These are phyloP conservation scores for Leptopterna dolabrata DNA, from an alignment of 2,888 invertebrate genomes.

Conservation along the genomic window DNA sequence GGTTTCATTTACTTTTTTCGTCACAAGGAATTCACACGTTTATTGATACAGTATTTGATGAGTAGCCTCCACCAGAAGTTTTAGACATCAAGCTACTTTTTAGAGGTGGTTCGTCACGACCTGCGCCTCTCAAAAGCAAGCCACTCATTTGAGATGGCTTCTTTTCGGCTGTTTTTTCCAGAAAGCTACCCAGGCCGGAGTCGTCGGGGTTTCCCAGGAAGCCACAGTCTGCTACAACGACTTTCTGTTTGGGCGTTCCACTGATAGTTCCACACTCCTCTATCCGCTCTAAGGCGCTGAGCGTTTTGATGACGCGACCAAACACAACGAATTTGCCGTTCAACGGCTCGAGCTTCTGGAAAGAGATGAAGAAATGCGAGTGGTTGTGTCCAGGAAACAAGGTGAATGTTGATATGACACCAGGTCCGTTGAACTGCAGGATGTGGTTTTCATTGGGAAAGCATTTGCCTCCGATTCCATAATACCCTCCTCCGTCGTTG, in stretches of 20 bases:
- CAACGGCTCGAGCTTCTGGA: constrained; percentile 22
- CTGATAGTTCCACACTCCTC: constrained; percentile 48
- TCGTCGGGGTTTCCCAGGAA: not conserved
- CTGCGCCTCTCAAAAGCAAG: not conserved
- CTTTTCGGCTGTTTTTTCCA: not conserved
- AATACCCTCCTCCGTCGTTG: constrained; percentile 44
- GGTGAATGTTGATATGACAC: constrained; percentile 48
- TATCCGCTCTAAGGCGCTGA: constrained; percentile 22
- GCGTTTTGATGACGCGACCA: constrained; percentile 28
- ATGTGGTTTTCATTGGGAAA: constrained; percentile 50
- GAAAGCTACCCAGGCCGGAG: not conserved
- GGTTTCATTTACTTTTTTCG: no score
- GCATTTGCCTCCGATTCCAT: constrained; percentile 30
- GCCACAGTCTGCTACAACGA: constrained; percentile 31
- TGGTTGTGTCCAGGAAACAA: constrained; percentile 49
- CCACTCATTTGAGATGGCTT: not conserved
- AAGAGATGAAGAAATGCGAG: constrained; percentile 51
- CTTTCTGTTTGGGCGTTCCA: constrained; percentile 41
- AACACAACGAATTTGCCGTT: constrained; percentile 47
- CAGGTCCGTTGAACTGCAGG: constrained; percentile 46
- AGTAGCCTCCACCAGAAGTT: no score
- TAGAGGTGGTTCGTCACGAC: not conserved
- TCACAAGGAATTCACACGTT: not conserved
- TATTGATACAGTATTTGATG: not conserved
- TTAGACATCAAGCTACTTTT: not conserved